Evolutionary conservation across 2,888 invertebrate genomes (phyloP).

Genomic region (Noctuana brunneofusca): DNA sequence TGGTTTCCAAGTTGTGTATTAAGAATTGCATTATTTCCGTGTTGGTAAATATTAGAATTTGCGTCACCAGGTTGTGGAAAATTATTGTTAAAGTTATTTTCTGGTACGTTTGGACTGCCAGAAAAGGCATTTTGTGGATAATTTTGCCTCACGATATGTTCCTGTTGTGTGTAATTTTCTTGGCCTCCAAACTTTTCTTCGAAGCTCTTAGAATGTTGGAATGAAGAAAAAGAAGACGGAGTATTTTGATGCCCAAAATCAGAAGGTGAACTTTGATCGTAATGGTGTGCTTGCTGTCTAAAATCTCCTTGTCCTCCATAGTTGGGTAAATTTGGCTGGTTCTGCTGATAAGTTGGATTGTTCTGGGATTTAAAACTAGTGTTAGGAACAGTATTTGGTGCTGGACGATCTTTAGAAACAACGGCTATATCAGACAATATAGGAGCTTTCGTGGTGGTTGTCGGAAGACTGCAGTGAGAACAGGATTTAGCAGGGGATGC

Average conservation of each 20-base stretch:
- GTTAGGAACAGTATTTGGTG: not conserved
- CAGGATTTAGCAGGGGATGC: constrained; percentile 72
- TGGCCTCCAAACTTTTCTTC: constrained; percentile 7
- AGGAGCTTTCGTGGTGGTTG: constrained; percentile 68
- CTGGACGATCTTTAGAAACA: constrained; percentile 40
- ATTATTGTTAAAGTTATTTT: constrained; percentile 3
- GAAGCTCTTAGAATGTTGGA: not conserved
- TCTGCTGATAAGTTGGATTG: constrained; percentile 15
- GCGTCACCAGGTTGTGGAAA: constrained; percentile 1
- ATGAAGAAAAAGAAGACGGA: not conserved
- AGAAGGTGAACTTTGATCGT: not conserved
- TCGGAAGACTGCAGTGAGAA: constrained; percentile 83
- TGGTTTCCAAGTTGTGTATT: not conserved
- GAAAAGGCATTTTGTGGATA: constrained; percentile 29
- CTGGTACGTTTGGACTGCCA: not conserved
- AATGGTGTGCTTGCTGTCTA: constrained; percentile 6
- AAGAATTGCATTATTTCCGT: not conserved
- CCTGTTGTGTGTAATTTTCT: constrained; percentile 29
- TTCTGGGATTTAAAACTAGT: not conserved
- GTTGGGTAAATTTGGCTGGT: constrained; percentile 8
- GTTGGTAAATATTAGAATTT: constrained; percentile 3
- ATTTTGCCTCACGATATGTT: constrained; percentile 15
- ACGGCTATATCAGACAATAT: constrained; percentile 42
- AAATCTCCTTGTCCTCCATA: not conserved
- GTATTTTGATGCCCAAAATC: not conserved